Evolutionary conservation across 2,113 vertebrate genomes (phyloP).

Genomic region (Panurus biarmicus): DNA sequence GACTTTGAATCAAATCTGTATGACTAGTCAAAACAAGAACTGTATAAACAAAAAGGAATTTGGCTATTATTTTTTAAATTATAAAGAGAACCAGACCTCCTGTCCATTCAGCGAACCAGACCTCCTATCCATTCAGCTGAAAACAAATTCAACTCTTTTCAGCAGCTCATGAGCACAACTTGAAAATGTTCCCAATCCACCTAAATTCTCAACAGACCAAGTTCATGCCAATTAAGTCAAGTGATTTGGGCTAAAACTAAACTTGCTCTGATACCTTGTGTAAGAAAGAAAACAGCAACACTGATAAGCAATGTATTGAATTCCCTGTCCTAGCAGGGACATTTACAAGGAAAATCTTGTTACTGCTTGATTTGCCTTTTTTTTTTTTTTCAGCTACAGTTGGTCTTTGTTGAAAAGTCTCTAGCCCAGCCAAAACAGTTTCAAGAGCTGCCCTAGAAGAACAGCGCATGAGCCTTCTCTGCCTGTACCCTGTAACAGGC

Average conservation of each 20-base stretch:
- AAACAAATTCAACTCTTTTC: background rate
- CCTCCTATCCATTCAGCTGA: background rate
- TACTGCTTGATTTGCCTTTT: background rate
- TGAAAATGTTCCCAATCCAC: background rate
- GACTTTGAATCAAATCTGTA: background rate
- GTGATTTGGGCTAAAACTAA: background rate
- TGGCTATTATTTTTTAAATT: background rate
- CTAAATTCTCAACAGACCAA: background rate
- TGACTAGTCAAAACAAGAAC: background rate
- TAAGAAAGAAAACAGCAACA: background rate
- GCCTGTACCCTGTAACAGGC: background rate
- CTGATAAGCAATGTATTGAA: background rate
- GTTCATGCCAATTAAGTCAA: background rate
- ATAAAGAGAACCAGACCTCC: background rate
- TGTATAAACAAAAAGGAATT: background rate
- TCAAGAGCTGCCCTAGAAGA: background rate
- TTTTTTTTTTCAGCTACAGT: background rate
- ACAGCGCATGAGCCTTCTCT: background rate
- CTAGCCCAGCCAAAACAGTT: background rate
- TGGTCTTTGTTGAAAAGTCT: background rate
- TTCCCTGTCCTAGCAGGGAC: background rate
- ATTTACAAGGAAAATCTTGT: background rate
- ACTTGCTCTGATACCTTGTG: background rate
- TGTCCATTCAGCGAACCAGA: background rate
- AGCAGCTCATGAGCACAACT: background rate